A percentile compares a stretch with the other conserved stretches of the same genome.
Conservation (phyloP, 1,140 invertebrate genomes). For the Gryllus bimaculatus region DNA sequence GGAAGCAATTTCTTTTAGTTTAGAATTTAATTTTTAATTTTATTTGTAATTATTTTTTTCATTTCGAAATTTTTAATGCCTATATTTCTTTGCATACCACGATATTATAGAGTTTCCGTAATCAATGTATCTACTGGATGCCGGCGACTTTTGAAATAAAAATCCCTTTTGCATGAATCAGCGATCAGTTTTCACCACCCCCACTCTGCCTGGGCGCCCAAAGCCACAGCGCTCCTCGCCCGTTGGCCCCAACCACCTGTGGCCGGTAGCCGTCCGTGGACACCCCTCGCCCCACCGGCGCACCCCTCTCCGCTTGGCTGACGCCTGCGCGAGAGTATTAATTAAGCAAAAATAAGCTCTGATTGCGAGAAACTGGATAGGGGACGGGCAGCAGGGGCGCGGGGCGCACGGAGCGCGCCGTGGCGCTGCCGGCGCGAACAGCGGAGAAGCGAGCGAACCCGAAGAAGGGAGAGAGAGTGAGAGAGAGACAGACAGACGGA, state of each 20-base stretch:
- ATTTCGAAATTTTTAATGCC: too few species aligned
- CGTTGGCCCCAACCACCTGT: not conserved
- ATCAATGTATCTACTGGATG: not conserved
- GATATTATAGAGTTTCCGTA: too few species aligned
- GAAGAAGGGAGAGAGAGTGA: not conserved
- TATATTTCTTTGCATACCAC: too few species aligned
- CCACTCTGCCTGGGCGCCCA: not conserved
- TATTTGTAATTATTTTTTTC: too few species aligned
- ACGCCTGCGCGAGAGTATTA: slow-evolving; percentile 2
- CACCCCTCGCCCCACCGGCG: not conserved
- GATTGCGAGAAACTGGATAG: not conserved
- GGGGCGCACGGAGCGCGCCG: too few species aligned
- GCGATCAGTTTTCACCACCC: not conserved
- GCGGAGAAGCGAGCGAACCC: not conserved
- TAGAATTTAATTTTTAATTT: too few species aligned
- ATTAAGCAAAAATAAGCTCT: not conserved
- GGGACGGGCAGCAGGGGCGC: too few species aligned
- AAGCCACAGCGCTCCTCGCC: not conserved
- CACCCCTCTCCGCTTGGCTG: not conserved
- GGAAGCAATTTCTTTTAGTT: too few species aligned
- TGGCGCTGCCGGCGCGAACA: too few species aligned
- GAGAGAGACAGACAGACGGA: not conserved
- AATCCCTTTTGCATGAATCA: not conserved
- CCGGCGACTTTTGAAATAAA: not conserved
- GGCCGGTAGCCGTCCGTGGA: not conserved